Conservation (phyloP, 1,140 invertebrate species). For the Listronotus oregonensis region DNA sequence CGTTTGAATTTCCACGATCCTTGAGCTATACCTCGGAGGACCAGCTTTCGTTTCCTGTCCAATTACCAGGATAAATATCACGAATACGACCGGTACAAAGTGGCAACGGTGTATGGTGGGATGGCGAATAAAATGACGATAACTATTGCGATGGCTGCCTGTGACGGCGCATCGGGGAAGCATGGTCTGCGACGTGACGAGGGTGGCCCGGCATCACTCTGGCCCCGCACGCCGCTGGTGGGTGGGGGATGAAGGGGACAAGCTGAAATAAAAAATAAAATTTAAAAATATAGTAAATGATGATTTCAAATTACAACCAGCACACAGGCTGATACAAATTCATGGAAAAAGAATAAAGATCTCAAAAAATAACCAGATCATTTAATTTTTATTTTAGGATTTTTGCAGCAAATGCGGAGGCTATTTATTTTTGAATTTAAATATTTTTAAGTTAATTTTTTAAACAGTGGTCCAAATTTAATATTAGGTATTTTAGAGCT, state of each 20-base stretch:
- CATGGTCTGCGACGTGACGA: conserved; percentile 24
- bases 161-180: conserved; percentile 30
- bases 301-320: not conserved
- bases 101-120: not conserved
- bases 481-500: too few relatives aligned
- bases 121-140: not conserved
- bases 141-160: conserved; percentile 14
- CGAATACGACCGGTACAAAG: conserved; percentile 5
- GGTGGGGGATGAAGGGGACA: conserved; percentile 4
- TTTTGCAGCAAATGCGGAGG: too few relatives aligned
- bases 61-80: conserved; percentile 7
- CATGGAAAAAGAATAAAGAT: not conserved
- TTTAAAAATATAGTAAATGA: too few relatives aligned
- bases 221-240: conserved; percentile 5
- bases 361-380: too few relatives aligned
- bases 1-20: conserved; percentile 68
- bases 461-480: too few relatives aligned
- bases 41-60: conserved; percentile 16
- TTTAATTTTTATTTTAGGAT: too few relatives aligned
- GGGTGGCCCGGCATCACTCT: conserved; percentile 31
- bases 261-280: conserved; percentile 8
- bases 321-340: not conserved
- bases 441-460: too few relatives aligned
- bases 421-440: too few relatives aligned
- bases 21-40: conserved; percentile 63